phyloP scores from a whole-genome alignment of 2,888 invertebrate genomes.

The Latrodectus hesperus region DNA sequence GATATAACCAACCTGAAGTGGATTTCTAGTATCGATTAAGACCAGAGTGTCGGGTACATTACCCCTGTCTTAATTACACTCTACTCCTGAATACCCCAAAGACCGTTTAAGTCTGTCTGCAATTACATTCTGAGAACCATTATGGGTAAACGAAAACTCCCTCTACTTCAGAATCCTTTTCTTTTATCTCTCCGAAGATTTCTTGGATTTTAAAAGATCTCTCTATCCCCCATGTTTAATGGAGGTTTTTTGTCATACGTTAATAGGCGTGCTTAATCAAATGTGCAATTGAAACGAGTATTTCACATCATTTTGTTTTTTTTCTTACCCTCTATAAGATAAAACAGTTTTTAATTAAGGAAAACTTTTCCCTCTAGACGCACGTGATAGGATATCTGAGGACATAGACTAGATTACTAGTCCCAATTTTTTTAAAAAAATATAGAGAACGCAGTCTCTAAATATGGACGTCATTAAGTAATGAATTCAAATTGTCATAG shows the following conservation, averaged over 20 bases:
- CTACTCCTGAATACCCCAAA: conserved; percentile 15
- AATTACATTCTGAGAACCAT: conserved; percentile 50
- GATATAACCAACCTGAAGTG: background rate
- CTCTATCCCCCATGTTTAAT: conserved; percentile 4
- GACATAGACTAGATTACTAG: background rate
- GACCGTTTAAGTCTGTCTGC: conserved; percentile 52
- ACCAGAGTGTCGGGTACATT: conserved; percentile 21
- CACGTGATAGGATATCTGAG: background rate
- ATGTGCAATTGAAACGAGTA: conserved; percentile 27
- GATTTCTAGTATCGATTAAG: conserved; percentile 35
- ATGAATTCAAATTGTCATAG: background rate
- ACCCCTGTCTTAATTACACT: conserved; percentile 47
- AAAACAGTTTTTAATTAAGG: conserved; percentile 21
- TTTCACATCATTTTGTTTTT: background rate
- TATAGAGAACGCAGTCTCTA: background rate
- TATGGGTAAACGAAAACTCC: conserved; percentile 14
- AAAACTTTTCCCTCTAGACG: background rate
- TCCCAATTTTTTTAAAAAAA: background rate
- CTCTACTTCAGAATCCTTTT: conserved; percentile 17
- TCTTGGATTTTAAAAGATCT: conserved; percentile 21
- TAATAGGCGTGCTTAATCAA: conserved; percentile 39
- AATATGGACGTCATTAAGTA: conserved; percentile 2
- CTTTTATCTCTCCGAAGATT: conserved; percentile 30
- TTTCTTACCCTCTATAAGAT: background rate
- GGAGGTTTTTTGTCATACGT: conserved; percentile 18